phyloP scores from a whole-genome alignment of 35 echinoderm and acorn worm species.

The Lytechinus pictus region DNA sequence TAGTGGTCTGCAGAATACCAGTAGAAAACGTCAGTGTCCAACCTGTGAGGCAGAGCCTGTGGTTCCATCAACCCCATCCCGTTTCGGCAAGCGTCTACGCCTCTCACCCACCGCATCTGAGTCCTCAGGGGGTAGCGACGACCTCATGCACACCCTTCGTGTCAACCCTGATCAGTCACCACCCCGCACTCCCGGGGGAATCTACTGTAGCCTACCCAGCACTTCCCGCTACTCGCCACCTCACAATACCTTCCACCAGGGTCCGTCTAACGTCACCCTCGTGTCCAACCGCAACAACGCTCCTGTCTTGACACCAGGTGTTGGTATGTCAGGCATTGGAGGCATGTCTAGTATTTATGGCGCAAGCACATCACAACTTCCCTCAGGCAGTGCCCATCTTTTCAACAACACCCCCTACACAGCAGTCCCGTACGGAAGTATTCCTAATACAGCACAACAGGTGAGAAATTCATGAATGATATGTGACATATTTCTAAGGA shows the following conservation, averaged over 20 bases:
- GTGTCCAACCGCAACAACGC: conserved; percentile 52
- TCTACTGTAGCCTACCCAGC: conserved; percentile 41
- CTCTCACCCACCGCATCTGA: conserved; percentile 51
- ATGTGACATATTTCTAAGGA: not conserved
- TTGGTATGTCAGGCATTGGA: not conserved
- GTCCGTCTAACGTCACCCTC: conserved; percentile 55
- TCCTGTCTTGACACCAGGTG: conserved; percentile 48
- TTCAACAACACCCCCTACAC: conserved; percentile 59
- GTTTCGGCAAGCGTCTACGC: conserved; percentile 10
- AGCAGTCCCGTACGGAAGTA: conserved; percentile 52
- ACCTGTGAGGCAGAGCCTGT: conserved; percentile 60
- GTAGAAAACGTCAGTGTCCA: conserved; percentile 72
- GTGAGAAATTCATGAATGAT: conserved; percentile 21
- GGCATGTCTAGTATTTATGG: conserved; percentile 43
- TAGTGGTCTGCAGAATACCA: conserved; percentile 67
- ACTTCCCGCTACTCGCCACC: conserved; percentile 70
- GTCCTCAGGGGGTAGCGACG: conserved; percentile 30
- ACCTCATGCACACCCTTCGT: conserved; percentile 16
- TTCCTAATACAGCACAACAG: conserved; percentile 65
- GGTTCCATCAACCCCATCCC: conserved; percentile 31
- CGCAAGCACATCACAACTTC: conserved; percentile 10
- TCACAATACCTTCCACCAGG: conserved; percentile 29
- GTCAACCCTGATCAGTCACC: conserved; percentile 45
- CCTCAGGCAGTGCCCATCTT: not conserved
- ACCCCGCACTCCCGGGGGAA: conserved; percentile 50